Base-by-base conservation (phyloP, 2,113 vertebrate genomes). In the Mobula birostris region DNA sequence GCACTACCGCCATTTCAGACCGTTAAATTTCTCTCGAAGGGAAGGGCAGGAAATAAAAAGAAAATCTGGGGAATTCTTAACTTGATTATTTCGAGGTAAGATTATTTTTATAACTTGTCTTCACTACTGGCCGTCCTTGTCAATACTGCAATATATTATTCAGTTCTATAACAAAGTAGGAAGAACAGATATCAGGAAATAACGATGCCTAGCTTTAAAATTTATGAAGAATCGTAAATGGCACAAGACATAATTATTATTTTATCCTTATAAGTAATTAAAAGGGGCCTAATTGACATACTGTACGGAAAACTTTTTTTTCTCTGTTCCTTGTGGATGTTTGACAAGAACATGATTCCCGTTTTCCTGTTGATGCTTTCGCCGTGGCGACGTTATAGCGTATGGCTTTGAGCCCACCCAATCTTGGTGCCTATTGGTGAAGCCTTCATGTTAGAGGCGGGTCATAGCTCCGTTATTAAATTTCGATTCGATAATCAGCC, bases 1-100 rank as follows among this genome's bases (percentile, higher is more conserved):
- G 21, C 82, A 29, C 48, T 27, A 87, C 61, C 85, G 85, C 85
- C 85, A 90, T 90, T 90, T 66, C 85, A 6, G 29, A 90, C 29
- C 85, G 29, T 88, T 63, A 88, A 7, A 32, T 36, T 82, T 61
- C n/a, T 88, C 29, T 32, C n/a, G 17, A 8, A 7, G 14, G 29
- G 29, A 0, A 17, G 2, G 5, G 1, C 0, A 5, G 27, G 9
- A 58, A 82, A 82, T 82, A 56, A 56, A 21, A 6, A 82, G 6
- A 66, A 14, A 48, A 48, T 48, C 1, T 88, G 85, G 58, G 85
- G 29, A 32, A 61, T 58, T 85, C 48, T 29, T 11, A 61, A 88
- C 85, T 66, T 32, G 12, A 58, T 12, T 19, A 66, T 19, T 15
- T n/a, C 5, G 85, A 90, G 61, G 85, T 90, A 36, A 90, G 85